Base-by-base conservation (phyloP, 2,113 vertebrate genomes). In the Canis aureus region DNA sequence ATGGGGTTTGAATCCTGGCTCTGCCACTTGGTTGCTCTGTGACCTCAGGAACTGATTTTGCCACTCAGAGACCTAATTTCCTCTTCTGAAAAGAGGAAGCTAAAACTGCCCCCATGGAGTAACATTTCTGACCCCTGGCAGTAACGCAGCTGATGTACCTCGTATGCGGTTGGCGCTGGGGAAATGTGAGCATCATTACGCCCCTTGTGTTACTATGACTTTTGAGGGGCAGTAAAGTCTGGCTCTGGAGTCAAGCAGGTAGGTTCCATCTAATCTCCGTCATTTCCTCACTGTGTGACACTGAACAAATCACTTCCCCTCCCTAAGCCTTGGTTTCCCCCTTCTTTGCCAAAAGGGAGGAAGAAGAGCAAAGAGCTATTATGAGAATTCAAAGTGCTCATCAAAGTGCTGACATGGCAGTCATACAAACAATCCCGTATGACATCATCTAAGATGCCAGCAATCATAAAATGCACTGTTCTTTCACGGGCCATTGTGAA, bases 401-500 rank as follows among this genome's bases (percentile, higher is more conserved):
- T 8, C 16, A 60, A 55, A 78, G 49, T 2, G 27, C 64, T n/a
- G 69, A 53, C 9, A 55, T 55, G 27, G 3, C 1, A 3, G n/a
- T 20, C 51, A 20, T 80, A 81, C 64, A 80, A 55, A 16, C 11
- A 35, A 1, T 0, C 13, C 19, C 32, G 5, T 2, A 0, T 15
- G 5, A n/a, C 2, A 4, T n/a, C 78, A 13, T 53, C 55, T 16
- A 20, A 32, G 59, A 11, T 0, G 6, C 38, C 43, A 15, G 17
- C 0, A 0, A 25, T 1, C 0, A 0, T 11, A 38, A 91, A 78
- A 11, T 1, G n/a, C 59, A 51, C 66, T 2, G 0, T 66, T 83
- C 55, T 17, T 60, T 19, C 10, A 6, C 0, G 1, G 49, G n/a
- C 73, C 29, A 8, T 80, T 35, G 22, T 0, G 29, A 79, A 53